Conservation (phyloP, 2,888 invertebrate genomes). For the Ophion slaviceki region DNA sequence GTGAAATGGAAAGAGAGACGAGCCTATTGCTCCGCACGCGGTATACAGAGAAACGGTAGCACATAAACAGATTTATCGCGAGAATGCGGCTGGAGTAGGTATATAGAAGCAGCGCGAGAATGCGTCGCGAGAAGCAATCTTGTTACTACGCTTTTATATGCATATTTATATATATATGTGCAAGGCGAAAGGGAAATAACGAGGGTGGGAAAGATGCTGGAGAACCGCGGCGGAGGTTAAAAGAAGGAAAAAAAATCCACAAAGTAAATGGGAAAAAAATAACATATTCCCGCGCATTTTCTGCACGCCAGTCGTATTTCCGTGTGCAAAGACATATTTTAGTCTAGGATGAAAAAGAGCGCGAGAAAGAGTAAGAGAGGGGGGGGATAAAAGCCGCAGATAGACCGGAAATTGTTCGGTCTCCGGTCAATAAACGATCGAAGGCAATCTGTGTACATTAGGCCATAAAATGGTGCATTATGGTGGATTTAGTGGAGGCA, state of each 20-base stretch:
- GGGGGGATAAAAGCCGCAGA: neutral
- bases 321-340: constrained; percentile 2
- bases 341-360: constrained; percentile 4
- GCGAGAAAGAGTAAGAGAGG: neutral
- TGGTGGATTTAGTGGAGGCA: neutral
- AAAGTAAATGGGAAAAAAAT: constrained; percentile 14
- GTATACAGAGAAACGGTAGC: constrained; percentile 68
- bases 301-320: constrained; percentile 49
- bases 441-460: constrained; percentile 31
- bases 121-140: constrained; percentile 71
- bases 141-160: constrained; percentile 71
- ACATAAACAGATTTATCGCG: constrained; percentile 76
- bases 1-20: constrained; percentile 25
- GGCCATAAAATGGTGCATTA: neutral
- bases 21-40: constrained; percentile 50
- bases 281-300: constrained; percentile 45
- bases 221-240: constrained; percentile 14
- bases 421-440: constrained; percentile 40
- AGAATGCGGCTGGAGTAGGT: constrained; percentile 48
- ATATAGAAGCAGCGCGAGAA: constrained; percentile 52
- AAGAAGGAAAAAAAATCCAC: constrained; percentile 3
- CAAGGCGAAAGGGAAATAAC: constrained; percentile 59
- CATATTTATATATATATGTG: neutral
- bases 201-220: constrained; percentile 58
- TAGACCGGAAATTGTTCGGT: constrained; percentile 49